These are phyloP conservation scores for Lomographa bimaculata DNA, from an alignment of 2,888 invertebrate species.

Conservation along the genomic window DNA sequence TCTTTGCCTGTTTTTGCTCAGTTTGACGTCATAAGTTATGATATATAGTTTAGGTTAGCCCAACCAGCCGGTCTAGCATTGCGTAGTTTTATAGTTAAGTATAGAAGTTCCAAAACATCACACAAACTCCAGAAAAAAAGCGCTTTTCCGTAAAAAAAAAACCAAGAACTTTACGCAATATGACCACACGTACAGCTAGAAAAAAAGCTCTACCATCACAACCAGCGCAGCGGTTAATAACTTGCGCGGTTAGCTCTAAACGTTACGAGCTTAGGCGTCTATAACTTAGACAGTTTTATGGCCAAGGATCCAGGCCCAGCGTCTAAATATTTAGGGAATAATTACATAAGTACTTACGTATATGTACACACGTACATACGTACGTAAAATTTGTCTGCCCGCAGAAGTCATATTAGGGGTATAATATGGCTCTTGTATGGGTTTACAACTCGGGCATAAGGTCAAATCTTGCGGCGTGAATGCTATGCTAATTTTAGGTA, in stretches of 20 bases:
- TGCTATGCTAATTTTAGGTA: constrained; percentile 2
- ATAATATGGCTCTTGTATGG: constrained; percentile 23
- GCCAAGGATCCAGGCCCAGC: constrained; percentile 44
- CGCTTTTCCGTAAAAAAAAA: constrained; percentile 22
- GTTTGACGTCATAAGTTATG: too few species aligned
- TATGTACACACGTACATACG: constrained; percentile 16
- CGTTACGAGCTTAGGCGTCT: constrained; percentile 48
- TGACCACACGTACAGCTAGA: constrained; percentile 20
- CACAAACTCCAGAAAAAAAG: constrained; percentile 19
- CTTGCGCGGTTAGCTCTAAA: constrained; percentile 29
- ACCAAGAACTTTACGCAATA: constrained; percentile 24
- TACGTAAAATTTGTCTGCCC: constrained; percentile 12
- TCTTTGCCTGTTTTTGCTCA: too few species aligned
- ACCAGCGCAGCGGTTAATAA: constrained; percentile 16
- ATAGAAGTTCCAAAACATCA: constrained; percentile 6
- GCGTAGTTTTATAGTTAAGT: too few species aligned
- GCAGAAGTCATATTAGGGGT: constrained; percentile 20
- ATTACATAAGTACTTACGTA: constrained; percentile 53
- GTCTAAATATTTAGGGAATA: constrained; percentile 68
- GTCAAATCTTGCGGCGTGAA: constrained; percentile 20
- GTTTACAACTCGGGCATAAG: constrained; percentile 20
- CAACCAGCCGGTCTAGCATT: too few species aligned
- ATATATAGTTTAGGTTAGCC: too few species aligned
- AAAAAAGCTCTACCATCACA: constrained; percentile 23
- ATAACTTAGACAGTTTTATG: constrained; percentile 63